Evolutionary conservation across 2,113 vertebrate species (phyloP), one percentile per base, ranked within the genome.

Genomic region (Ammospiza nelsoni): DNA sequence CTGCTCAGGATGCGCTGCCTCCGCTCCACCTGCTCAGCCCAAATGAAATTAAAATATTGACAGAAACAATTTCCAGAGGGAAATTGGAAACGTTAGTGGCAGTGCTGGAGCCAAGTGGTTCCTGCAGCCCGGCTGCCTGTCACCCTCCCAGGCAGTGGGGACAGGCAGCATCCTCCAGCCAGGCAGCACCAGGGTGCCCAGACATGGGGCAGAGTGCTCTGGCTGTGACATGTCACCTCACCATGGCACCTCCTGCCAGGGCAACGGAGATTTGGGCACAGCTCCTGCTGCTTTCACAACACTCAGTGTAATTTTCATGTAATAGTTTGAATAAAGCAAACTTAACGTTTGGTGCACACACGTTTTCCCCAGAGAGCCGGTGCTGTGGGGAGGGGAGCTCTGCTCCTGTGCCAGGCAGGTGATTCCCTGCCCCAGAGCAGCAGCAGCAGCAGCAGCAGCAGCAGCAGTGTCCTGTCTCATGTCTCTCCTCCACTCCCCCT

Each of bases 21-120:
- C 69, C 3, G 1, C 86, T 71, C 71, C 12, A 5, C 89, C 75
- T 63, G 71, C 69, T 73, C 87, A 83, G 86, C 93, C 76, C 44
- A 86, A 92, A 80, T 21, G 67, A 77, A 94, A 91, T 90, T 92
- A 89, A 91, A 95, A 95, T 86, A 84, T 66, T 84, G 91, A 92
- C 89, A 91, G 91, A 87, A 95, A 69, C 89, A 80, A 87, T 89
- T 94, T 95, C 80, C 73, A 77, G 59, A 44, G 74, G 63, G 63
- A 83, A 94, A 95, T 9, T 80, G 80, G 86, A 86, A 79, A 44
- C 35, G 59, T 49, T 13, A 12, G n/a, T 4, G 3, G 59, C 0
- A 0, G 55, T 18, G 80, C 62, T 2, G 7, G 58, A 90, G 71
- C 52, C 12, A 3, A 3, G n/a, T 0, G 0, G 57, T 15, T 51